Evolutionary conservation across 2,113 vertebrate genomes (phyloP).

Genomic region (Hypanus sabinus): DNA sequence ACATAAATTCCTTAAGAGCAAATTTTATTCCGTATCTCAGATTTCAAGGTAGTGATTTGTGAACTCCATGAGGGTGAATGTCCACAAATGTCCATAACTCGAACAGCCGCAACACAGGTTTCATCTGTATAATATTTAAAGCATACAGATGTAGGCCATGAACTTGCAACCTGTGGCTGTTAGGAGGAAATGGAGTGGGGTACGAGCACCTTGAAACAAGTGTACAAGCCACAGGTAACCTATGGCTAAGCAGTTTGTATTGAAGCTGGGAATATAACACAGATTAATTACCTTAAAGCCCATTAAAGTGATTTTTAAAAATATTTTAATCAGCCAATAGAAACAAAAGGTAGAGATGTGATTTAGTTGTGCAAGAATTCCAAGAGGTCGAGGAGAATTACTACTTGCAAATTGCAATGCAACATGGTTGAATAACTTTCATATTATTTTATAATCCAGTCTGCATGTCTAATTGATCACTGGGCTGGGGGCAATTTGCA

Average conservation of each 20-base stretch:
- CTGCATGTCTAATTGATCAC: background rate
- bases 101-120: too few relatives aligned
- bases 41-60: too few relatives aligned
- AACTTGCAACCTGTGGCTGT: background rate
- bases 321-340: background rate
- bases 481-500: background rate
- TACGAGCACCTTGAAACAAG: background rate
- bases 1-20: too few relatives aligned
- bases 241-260: background rate
- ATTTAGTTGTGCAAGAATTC: background rate
- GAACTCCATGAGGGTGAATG: too few relatives aligned
- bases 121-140: too few relatives aligned
- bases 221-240: too few relatives aligned
- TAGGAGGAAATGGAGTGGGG: background rate
- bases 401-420: background rate
- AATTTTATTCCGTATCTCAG: too few relatives aligned
- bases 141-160: background rate
- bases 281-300: background rate
- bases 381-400: background rate
- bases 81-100: too few relatives aligned
- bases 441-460: background rate
- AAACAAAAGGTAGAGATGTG: background rate
- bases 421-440: background rate
- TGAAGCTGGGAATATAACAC: background rate
- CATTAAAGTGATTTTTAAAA: background rate